Base-by-base conservation (phyloP, 2,113 vertebrate genomes). In the Gymnarchus niloticus region DNA sequence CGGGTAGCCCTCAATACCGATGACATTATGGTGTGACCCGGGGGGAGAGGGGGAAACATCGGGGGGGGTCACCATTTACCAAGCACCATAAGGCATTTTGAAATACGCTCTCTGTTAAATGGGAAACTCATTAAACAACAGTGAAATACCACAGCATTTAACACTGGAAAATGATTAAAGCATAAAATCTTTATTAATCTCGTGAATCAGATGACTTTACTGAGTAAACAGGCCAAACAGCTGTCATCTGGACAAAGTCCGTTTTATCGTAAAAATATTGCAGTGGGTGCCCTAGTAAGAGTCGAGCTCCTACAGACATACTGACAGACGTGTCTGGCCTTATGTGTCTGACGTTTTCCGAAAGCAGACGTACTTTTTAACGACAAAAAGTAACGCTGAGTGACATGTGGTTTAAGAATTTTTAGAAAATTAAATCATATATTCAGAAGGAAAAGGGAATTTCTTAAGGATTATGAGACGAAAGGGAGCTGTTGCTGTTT, bases 51-150 rank as follows among this genome's bases (percentile, higher is more conserved):
- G 57, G 41, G n/a, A 19, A 4, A 10, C 6, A 41, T 19, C 23
- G 57, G 41, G 49, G 41, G 21, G 48, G 73, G 23, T 54, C 41
- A 61, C 19, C 7, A 41, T 77, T 83, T 23, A 56, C 33, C 12
- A 6, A 25, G 83, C 48, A 23, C n/a, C 49, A 23, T 6, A 17
- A 54, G 23, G 33, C 37, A 57, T 56, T 85, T 57, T 85, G 46
- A 80, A 80, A 78, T 85, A 78, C 54, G 46, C 61, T 52, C 61
- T 85, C n/a, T 9, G 8, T 80, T 78, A 80, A 56, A 78, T 56
- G 73, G 51, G 28, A 85, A 57, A 44, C 52, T 44, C 69, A 46
- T 57, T 78, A 44, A 80, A 37, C n/a, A 28, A 21, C 54, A 85
- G 23, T 23, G 56, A 41, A 37, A 56, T 28, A 56, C 28, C 54